Conservation (phyloP, 2,888 invertebrate species). For the Andrena fulva region DNA sequence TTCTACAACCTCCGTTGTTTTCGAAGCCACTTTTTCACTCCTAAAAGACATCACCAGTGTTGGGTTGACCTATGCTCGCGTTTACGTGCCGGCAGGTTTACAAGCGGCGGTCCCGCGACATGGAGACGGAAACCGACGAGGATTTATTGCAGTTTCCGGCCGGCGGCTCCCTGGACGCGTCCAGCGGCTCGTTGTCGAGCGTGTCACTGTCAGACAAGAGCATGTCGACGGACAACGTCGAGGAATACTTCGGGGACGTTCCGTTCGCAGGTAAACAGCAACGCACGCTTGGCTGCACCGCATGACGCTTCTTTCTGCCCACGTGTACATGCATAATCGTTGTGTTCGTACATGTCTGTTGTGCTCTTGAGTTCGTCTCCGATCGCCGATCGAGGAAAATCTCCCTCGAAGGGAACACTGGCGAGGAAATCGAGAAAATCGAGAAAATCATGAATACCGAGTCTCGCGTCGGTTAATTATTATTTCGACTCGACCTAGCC, state of each 20-base stretch:
- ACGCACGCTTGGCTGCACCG: constrained; percentile 85
- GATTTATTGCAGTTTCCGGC: constrained; percentile 86
- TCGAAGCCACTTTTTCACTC: too few species aligned
- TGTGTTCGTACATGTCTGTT: constrained; percentile 80
- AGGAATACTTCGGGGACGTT: constrained; percentile 93
- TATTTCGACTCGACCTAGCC: neutral
- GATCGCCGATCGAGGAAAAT: constrained; percentile 35
- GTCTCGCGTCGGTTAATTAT: neutral
- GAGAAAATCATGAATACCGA: too few species aligned
- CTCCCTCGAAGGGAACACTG: neutral
- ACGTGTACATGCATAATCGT: constrained; percentile 83
- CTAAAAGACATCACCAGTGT: too few species aligned
- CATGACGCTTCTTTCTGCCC: constrained; percentile 84
- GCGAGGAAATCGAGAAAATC: too few species aligned
- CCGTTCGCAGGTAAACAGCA: constrained; percentile 93
- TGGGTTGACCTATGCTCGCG: constrained; percentile 9
- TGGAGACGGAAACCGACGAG: constrained; percentile 92
- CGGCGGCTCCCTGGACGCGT: constrained; percentile 85
- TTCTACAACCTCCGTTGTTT: too few species aligned
- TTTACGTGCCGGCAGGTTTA: constrained; percentile 88
- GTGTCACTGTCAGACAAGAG: constrained; percentile 91
- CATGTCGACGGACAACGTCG: constrained; percentile 93
- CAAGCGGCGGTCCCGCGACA: constrained; percentile 93
- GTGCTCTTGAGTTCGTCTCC: constrained; percentile 67
- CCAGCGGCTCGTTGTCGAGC: constrained; percentile 91